A percentile compares a stretch with the other conserved stretches of the same genome.
Conservation (phyloP, 1,140 invertebrate species). For the Diorhabda sublineata region DNA sequence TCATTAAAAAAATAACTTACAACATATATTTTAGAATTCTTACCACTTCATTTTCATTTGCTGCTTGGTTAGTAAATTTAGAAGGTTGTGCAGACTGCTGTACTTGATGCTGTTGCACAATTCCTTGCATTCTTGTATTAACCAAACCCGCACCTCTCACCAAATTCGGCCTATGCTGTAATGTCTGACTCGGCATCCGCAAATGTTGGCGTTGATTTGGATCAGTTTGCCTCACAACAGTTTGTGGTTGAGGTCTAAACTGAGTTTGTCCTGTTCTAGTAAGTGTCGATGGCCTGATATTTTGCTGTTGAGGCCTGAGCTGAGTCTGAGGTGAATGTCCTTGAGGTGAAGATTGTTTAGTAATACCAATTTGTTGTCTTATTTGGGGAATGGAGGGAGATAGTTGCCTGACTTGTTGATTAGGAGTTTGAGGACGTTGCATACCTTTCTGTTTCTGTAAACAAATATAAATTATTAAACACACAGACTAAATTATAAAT, state of each 20-base stretch:
- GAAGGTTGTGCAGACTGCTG: slow-evolving; percentile 1
- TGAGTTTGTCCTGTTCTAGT: neutral
- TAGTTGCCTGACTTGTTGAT: neutral
- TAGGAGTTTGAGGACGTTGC: neutral
- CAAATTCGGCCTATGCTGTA: neutral
- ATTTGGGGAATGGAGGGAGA: neutral
- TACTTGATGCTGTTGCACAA: neutral
- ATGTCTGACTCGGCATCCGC: neutral
- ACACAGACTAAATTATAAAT: neutral
- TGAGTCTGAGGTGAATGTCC: neutral
- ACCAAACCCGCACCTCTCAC: neutral
- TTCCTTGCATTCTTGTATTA: neutral
- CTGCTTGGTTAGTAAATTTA: neutral
- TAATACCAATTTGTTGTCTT: neutral
- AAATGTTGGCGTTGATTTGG: neutral
- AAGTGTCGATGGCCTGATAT: neutral
- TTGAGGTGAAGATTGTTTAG: neutral
- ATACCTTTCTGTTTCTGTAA: neutral
- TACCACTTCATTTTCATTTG: neutral
- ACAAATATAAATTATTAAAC: neutral
- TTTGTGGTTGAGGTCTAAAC: neutral
- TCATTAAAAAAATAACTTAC: no score
- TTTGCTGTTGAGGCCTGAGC: neutral
- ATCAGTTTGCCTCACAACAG: neutral
- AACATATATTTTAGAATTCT: no score